Conservation (phyloP, 2,888 invertebrate genomes). For the Tipula vernalis region DNA sequence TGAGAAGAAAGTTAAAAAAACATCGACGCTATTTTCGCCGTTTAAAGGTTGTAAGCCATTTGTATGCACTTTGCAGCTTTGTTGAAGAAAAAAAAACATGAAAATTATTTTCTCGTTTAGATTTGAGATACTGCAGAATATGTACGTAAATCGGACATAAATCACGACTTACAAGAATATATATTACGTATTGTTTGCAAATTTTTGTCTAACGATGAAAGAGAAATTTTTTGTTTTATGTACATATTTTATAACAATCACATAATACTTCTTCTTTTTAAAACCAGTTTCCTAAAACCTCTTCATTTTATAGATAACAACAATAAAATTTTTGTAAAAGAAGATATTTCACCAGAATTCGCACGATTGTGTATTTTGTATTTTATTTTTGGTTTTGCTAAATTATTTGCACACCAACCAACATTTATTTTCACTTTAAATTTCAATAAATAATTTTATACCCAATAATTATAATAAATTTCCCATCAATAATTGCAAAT, state of each 20-base stretch:
- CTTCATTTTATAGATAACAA: not conserved
- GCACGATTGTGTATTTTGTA: not conserved
- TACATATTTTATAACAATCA: not conserved
- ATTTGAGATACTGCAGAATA: too few species aligned
- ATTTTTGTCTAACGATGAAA: not conserved
- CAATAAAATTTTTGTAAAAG: not conserved
- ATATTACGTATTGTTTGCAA: not conserved
- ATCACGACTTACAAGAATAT: too few species aligned
- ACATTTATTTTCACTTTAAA: not conserved
- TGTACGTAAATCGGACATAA: too few species aligned
- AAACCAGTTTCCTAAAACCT: not conserved
- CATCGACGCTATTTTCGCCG: too few species aligned
- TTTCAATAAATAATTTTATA: not conserved
- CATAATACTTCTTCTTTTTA: not conserved
- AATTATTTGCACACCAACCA: not conserved
- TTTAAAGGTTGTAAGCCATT: too few species aligned
- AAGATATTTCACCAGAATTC: not conserved
- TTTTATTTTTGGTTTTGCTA: not conserved
- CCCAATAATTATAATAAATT: not conserved
- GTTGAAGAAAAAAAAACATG: too few species aligned
- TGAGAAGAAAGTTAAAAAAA: too few species aligned
- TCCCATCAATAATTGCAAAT: not conserved
- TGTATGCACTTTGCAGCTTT: too few species aligned
- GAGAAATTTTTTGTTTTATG: not conserved
- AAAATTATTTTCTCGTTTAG: too few species aligned